phyloP scores from a whole-genome alignment of 2,797 vertebrate species.

The Euphonia xanthogaster region DNA sequence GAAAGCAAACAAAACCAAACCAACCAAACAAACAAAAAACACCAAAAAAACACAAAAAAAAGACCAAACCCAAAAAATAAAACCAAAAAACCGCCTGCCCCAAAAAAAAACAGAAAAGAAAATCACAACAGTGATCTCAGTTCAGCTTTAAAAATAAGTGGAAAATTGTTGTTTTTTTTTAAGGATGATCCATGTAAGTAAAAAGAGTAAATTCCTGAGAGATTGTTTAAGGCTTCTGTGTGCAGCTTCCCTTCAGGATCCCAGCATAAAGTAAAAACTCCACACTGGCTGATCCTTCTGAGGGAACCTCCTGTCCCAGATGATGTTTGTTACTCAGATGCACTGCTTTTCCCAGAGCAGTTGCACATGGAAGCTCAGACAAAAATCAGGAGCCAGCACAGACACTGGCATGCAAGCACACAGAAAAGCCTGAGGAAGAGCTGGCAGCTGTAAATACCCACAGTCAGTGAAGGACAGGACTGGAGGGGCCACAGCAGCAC shows the following conservation, averaged over 20 bases:
- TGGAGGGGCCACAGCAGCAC: not conserved
- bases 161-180: not conserved
- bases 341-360: not conserved
- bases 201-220: not conserved
- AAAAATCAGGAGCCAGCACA: not conserved
- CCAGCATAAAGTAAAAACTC: not conserved
- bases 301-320: not conserved
- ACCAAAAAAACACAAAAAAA: not conserved
- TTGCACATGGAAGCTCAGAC: not conserved
- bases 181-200: not conserved
- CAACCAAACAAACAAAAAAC: not conserved
- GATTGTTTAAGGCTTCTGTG: not conserved
- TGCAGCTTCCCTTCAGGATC: not conserved
- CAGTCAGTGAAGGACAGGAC: not conserved
- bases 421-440: not conserved
- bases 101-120: not conserved
- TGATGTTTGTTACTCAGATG: not conserved
- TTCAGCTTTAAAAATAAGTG: not conserved
- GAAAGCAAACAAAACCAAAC: fast-evolving
- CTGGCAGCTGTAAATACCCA: not conserved
- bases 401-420: not conserved
- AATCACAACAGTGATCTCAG: not conserved
- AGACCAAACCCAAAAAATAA: not conserved
- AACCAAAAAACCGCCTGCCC: too few relatives aligned
- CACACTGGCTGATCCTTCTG: not conserved